These are phyloP conservation scores for Oostethus manadensis DNA, from an alignment of 2,113 vertebrate species.

Conservation along the genomic window DNA sequence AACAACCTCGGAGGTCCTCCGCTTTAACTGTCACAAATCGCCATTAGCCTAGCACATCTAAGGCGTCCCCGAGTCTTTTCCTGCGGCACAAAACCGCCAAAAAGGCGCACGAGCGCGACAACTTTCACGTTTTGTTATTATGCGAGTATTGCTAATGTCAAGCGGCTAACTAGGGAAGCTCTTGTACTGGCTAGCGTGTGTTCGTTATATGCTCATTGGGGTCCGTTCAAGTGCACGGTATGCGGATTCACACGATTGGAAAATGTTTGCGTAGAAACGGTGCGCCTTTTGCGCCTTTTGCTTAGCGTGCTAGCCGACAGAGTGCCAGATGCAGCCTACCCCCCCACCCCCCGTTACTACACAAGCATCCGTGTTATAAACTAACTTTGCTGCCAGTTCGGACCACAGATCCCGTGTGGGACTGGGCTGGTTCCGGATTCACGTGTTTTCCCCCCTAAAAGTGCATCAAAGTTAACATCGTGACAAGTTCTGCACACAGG, in stretches of 20 bases:
- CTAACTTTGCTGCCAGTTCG: constrained; percentile 47
- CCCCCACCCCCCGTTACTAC: constrained; percentile 19
- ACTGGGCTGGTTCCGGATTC: neutral
- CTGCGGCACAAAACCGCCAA: neutral
- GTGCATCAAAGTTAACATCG: constrained; percentile 45
- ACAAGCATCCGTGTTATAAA: constrained; percentile 13
- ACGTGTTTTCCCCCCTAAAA: constrained; percentile 8
- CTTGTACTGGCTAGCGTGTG: neutral
- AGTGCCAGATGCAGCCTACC: constrained; percentile 46
- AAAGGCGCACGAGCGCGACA: neutral
- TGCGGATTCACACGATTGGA: neutral
- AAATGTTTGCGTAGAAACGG: neutral
- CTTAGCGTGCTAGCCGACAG: constrained; percentile 41
- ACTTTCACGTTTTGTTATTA: constrained; percentile 37
- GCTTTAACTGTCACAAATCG: neutral
- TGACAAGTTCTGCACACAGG: constrained; percentile 55
- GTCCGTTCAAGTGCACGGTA: neutral
- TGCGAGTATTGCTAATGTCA: constrained; percentile 41
- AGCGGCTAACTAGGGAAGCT: constrained; percentile 29
- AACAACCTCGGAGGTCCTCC: constrained; percentile 5
- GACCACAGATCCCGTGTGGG: constrained; percentile 4
- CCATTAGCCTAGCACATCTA: neutral
- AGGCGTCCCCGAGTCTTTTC: too few species aligned
- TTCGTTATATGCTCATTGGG: neutral
- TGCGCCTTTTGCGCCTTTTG: constrained; percentile 16